Base-by-base conservation (phyloP, 2,113 vertebrate species). In the Eudyptes chrysolophus region DNA sequence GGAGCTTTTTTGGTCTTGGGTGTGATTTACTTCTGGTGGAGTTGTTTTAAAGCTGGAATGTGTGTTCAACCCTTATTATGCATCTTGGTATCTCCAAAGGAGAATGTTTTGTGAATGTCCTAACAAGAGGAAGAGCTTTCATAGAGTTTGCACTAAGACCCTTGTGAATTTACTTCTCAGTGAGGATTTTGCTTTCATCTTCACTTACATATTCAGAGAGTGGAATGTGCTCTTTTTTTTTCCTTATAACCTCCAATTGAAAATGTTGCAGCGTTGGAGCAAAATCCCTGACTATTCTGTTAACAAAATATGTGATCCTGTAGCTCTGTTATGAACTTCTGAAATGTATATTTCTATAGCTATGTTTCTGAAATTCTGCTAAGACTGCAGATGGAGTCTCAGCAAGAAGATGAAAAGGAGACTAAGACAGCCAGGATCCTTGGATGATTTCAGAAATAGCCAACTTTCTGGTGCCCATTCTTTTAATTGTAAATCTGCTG, bases 191-290 rank as follows among this genome's bases (percentile, higher is more conserved):
- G 36, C 29, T 52, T 80, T 85, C 14, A 7, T 74, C 40, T 42
- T 60, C 58, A 12, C 17, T 58, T 36, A 64, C 9, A 4, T 76
- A 4, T 54, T 71, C 54, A 60, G 51, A 38, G 48, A 9, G 10
- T 1, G 9, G 38, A 66, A 65, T 1, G 1, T 15, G 12, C 2
- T 32, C 0, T 0, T 1, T 32, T 68, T 0, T 60, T 40, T n/a
- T 11, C 24, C 27, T 27, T 44, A 34, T 13, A 64, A 58, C 22
- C 34, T 78, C 44, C 65, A 30, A 2, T 0, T 71, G 38, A 46
- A 82, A 87, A 34, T 34, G 52, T 36, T 42, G 34, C 36, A 51
- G 24, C 48, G 8, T 17, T 32, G 32, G 48, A 57, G 42, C 54
- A 62, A 55, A 78, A 66, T 54, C 30, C 32, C 16, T 30, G 38